Conservation (phyloP, 2,888 invertebrate genomes). For the Catocala sponsa region DNA sequence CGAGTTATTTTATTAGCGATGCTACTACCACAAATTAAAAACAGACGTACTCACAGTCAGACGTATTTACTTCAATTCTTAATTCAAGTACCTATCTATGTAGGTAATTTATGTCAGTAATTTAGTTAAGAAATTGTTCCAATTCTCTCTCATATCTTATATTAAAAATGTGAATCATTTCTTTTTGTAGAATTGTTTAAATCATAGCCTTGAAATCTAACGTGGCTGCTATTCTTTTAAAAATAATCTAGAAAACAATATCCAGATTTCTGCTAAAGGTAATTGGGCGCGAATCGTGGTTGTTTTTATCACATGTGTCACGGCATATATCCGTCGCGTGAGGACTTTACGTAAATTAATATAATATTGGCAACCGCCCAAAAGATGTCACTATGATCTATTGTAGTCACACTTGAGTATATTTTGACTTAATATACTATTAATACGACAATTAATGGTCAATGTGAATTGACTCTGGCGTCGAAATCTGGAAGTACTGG, state of each 20-base stretch:
- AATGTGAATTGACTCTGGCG: constrained; percentile 3
- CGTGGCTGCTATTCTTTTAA: background rate
- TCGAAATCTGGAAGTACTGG: background rate
- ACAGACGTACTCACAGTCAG: no score
- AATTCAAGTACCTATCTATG: no score
- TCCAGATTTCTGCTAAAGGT: constrained; percentile 1
- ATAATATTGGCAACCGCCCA: constrained; percentile 34
- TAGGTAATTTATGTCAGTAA: no score
- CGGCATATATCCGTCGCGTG: constrained; percentile 14
- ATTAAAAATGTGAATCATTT: no score
- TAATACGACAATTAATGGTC: constrained; percentile 19
- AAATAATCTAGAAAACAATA: constrained; percentile 4
- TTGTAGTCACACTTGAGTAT: constrained; percentile 25
- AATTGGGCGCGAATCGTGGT: constrained; percentile 15
- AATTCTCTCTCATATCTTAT: no score
- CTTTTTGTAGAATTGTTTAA: background rate
- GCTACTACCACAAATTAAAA: no score
- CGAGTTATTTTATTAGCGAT: no score
- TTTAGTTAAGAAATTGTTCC: no score
- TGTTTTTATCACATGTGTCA: constrained; percentile 30
- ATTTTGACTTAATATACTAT: constrained; percentile 34
- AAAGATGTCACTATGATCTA: constrained; percentile 32
- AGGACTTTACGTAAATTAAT: constrained; percentile 39
- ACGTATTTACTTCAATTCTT: no score
- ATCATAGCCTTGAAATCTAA: background rate